Base-by-base conservation (phyloP, 2,888 invertebrate species). In the Pogonocherus hispidulus region DNA sequence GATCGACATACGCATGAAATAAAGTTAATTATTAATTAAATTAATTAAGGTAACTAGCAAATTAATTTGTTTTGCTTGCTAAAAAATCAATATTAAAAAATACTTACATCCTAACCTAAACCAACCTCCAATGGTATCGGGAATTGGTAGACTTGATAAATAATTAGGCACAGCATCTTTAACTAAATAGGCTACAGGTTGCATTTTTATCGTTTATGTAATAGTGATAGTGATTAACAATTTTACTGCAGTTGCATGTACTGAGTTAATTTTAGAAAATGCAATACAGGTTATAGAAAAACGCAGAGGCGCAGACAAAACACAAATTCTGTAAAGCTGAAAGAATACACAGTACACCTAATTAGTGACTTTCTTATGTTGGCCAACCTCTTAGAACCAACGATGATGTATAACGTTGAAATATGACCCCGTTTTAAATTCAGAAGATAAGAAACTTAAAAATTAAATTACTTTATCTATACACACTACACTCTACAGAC, bases 141-240 rank as follows among this genome's bases (percentile, higher is more conserved):
- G 96, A 84, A 97, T 91, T 18, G 96, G 97, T 73, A 97, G 87
- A 82, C 89, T 90, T 63, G 93, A 88, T 79, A 97, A 88, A 87
- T 97, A 97, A 86, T 94, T 92, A 3, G 96, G 96, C 76, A 96
- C 85, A 47, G 92, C 90, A 71, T 91, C 90, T 87, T 93, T 94
- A 3, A 96, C 90, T 80, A 95, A 86, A 81, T 90, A 90, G 60
- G 94, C 91, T 65, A 96, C 47, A 37, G 70, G 74, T 66, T 76
- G 69, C 77, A 76, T 77, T 67, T 71, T 75, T 52, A 2, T 41
- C n/a, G 37, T 41, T 41, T 41, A 14, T 14, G 14, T 14, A 41
- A n/a, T 14, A n/a, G 1, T 14, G 14, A 14, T 41, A 41, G 14
- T 41, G n/a, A 1, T 41, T 41, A 5, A 41, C 41, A 41, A 41